Evolutionary conservation across 2,888 invertebrate genomes (phyloP).

Genomic region (Blera fallax): DNA sequence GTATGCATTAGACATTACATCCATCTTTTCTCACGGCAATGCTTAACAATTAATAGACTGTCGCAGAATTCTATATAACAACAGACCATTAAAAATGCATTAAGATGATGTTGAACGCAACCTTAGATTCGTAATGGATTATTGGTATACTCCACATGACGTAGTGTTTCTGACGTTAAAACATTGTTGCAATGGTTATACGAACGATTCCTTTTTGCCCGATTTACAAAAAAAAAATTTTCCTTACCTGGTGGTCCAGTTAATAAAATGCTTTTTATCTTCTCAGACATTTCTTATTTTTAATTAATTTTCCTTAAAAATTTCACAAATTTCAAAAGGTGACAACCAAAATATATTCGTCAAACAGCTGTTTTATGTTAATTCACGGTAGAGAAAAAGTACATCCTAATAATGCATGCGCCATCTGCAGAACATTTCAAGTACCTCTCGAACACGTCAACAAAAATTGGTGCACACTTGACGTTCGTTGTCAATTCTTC

Average conservation of each 20-base stretch:
- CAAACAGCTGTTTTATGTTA: not conserved
- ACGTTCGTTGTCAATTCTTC: slow-evolving; percentile 58
- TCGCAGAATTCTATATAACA: no score
- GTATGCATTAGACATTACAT: no score
- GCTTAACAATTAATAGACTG: no score
- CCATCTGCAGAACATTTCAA: slow-evolving; percentile 11
- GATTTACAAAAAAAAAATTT: not conserved
- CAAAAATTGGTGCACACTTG: slow-evolving; percentile 61
- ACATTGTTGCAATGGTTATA: no score
- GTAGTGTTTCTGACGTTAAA: no score
- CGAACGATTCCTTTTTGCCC: not conserved
- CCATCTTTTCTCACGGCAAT: no score
- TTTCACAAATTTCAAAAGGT: not conserved
- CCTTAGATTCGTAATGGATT: no score
- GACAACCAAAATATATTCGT: not conserved
- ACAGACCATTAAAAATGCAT: no score
- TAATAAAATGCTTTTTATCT: slow-evolving; percentile 65
- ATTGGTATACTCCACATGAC: no score
- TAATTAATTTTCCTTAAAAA: not conserved
- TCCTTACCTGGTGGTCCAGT: slow-evolving; percentile 72
- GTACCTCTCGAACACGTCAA: slow-evolving; percentile 69
- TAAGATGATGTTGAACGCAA: no score
- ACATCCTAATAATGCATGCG: not conserved
- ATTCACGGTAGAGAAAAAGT: slow-evolving; percentile 20
- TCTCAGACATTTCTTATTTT: slow-evolving; percentile 45